Percentiles rank a stretch among this genome's conserved stretches.
These are phyloP conservation scores for Sipha maydis DNA, from an alignment of 2,888 invertebrate genomes.

Conservation along the genomic window DNA sequence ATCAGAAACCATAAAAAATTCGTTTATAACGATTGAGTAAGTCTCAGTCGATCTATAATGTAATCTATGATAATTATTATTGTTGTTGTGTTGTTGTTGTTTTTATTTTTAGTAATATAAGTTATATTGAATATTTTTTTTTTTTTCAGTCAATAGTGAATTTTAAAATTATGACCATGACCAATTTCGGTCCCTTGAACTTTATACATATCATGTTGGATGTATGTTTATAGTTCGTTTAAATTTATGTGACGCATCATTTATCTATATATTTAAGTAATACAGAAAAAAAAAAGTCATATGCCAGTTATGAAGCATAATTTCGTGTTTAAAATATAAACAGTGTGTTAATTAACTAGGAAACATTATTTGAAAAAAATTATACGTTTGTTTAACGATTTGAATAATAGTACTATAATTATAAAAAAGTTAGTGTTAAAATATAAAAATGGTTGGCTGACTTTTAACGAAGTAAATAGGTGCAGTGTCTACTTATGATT, in stretches of 20 bases:
- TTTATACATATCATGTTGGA: background rate
- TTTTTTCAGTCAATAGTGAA: background rate
- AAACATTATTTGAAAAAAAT: too few relatives aligned
- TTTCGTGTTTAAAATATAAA: too few relatives aligned
- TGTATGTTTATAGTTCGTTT: too few relatives aligned
- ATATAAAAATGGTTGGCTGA: background rate
- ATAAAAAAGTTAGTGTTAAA: background rate
- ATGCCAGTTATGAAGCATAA: too few relatives aligned
- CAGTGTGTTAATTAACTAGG: too few relatives aligned
- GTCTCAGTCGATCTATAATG: background rate
- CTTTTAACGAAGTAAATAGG: background rate
- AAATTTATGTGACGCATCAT: background rate
- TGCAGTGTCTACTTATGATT: background rate
- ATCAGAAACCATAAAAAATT: slow-evolving; percentile 4
- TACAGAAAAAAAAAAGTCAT: too few relatives aligned
- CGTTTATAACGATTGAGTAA: background rate
- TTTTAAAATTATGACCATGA: background rate
- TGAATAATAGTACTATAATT: background rate
- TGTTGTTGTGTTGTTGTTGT: background rate
- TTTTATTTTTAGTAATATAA: too few relatives aligned
- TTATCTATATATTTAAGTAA: background rate
- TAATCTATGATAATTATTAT: slow-evolving; percentile 30
- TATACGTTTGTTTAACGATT: background rate
- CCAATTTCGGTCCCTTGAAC: background rate
- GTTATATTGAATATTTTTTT: too few relatives aligned